A percentile compares a stretch with the other conserved stretches of the same genome.
These are phyloP conservation scores for Pyralis farinalis DNA, from an alignment of 2,888 invertebrate species.

Conservation along the genomic window DNA sequence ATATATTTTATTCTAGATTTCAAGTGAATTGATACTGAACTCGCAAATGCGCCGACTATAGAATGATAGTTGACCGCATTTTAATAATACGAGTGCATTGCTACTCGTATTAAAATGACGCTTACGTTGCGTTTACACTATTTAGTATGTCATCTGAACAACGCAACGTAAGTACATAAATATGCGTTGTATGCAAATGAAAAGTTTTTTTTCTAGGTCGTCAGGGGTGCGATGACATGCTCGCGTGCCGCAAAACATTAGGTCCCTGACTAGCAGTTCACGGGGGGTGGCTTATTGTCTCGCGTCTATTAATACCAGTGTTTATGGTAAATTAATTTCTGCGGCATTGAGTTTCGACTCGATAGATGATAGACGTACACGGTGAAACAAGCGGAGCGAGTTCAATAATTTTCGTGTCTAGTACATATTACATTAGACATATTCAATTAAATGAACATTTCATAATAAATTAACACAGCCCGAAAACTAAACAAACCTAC, in stretches of 20 bases:
- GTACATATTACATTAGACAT: too few relatives aligned
- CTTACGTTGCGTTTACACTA: too few relatives aligned
- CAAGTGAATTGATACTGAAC: too few relatives aligned
- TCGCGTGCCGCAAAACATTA: conserved; percentile 72
- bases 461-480: too few relatives aligned
- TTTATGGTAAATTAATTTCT: conserved; percentile 68
- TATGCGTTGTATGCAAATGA: conserved; percentile 55
- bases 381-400: conserved; percentile 3
- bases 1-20: too few relatives aligned
- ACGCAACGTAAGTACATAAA: conserved; percentile 21
- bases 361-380: conserved; percentile 19
- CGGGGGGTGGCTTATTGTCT: conserved; percentile 73
- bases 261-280: conserved; percentile 55
- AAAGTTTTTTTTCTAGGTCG: conserved; percentile 50
- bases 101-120: too few relatives aligned
- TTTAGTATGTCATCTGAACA: conserved; percentile 15
- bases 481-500: too few relatives aligned
- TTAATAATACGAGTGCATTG: too few relatives aligned
- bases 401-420: too few relatives aligned
- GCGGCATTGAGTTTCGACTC: conserved; percentile 36
- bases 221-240: conserved; percentile 47
- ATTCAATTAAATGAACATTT: too few relatives aligned
- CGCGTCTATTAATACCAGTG: conserved; percentile 70
- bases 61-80: too few relatives aligned
- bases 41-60: too few relatives aligned